Conservation (phyloP, 2,888 invertebrate genomes). For the Athetis lepigone region DNA sequence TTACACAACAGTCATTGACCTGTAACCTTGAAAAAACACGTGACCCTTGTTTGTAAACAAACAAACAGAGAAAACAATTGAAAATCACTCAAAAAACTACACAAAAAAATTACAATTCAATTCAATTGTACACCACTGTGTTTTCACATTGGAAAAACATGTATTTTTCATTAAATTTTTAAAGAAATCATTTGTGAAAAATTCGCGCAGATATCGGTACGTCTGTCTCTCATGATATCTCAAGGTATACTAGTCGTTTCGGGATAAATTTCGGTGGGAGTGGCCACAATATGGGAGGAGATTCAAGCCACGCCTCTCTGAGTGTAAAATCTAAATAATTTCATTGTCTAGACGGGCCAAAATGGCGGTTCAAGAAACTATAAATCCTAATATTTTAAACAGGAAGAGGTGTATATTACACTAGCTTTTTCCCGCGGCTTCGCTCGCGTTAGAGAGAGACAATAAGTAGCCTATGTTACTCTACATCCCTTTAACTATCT, state of each 20-base stretch:
- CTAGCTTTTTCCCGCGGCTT: too few species aligned
- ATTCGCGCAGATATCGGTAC: not conserved
- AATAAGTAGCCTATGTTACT: too few species aligned
- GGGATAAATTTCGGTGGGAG: slow-evolving; percentile 51
- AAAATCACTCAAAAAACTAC: slow-evolving; percentile 3
- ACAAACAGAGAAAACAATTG: slow-evolving; percentile 59
- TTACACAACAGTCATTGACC: slow-evolving; percentile 56
- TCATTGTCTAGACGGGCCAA: slow-evolving; percentile 67
- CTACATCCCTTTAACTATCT: too few species aligned
- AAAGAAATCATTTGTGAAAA: slow-evolving; percentile 2
- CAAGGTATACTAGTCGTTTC: slow-evolving; percentile 29
- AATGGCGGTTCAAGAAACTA: slow-evolving; percentile 58
- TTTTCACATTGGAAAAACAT: not conserved
- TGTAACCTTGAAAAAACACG: slow-evolving; percentile 60
- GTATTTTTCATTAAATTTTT: not conserved
- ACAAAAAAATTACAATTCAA: not conserved
- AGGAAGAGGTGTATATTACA: not conserved
- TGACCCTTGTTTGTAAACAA: slow-evolving; percentile 68
- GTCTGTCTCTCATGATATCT: not conserved
- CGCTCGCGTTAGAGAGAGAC: too few species aligned
- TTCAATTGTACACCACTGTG: not conserved
- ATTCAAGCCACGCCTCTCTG: slow-evolving; percentile 58
- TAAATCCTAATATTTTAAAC: not conserved
- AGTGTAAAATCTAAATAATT: slow-evolving; percentile 64
- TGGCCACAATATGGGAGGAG: slow-evolving; percentile 51